Evolutionary conservation across 2,888 invertebrate species (phyloP).

Genomic region (Leucoptera coffeella): DNA sequence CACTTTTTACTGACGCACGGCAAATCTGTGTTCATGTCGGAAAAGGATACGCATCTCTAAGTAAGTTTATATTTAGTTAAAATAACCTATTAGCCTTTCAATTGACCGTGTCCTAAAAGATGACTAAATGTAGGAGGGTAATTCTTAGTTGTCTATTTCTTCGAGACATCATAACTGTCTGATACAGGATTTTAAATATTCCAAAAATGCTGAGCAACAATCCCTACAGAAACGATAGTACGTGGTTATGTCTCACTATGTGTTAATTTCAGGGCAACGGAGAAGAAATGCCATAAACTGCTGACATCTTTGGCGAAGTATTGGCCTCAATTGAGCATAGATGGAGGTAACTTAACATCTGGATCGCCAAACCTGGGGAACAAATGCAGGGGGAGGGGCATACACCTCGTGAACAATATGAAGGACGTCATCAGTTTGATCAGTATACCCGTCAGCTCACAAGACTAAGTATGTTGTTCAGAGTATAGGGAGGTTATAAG

Average conservation of each 20-base stretch:
- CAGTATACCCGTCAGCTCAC: constrained; percentile 55
- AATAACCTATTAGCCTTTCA: too few species aligned
- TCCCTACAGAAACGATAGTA: too few species aligned
- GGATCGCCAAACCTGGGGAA: constrained; percentile 97
- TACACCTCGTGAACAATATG: constrained; percentile 77
- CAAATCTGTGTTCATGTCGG: constrained; percentile 47
- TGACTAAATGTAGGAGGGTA: too few species aligned
- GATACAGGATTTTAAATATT: too few species aligned
- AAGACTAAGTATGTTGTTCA: constrained; percentile 86
- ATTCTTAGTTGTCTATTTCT: too few species aligned
- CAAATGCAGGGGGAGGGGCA: constrained; percentile 87
- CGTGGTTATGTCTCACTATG: too few species aligned
- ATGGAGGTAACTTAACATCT: constrained; percentile 83
- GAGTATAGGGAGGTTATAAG: constrained; percentile 91
- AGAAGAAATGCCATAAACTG: constrained; percentile 52
- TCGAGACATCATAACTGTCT: too few species aligned
- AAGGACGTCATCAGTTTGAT: constrained; percentile 75
- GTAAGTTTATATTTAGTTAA: too few species aligned
- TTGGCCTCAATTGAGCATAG: constrained; percentile 80
- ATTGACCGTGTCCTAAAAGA: too few species aligned
- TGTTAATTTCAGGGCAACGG: constrained; percentile 36
- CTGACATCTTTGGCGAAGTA: constrained; percentile 61
- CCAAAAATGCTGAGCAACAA: too few species aligned
- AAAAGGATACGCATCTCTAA: too few species aligned
- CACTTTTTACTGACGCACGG: constrained; percentile 63